These are phyloP conservation scores for Labrus mixtus DNA, from an alignment of 2,113 vertebrate species.

Conservation along the genomic window DNA sequence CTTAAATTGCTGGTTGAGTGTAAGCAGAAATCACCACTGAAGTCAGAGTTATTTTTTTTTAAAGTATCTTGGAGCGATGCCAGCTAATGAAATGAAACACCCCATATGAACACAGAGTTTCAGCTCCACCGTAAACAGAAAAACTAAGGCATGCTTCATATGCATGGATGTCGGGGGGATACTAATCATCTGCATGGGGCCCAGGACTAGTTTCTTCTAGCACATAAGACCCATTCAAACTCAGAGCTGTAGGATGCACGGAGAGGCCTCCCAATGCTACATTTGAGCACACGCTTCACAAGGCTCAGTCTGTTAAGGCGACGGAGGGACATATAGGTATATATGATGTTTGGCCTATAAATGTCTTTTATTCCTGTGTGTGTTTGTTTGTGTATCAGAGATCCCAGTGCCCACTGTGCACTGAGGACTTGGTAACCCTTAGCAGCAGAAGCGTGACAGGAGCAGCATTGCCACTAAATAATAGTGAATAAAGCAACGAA, in stretches of 20 bases:
- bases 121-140: slow-evolving; percentile 35
- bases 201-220: slow-evolving; percentile 79
- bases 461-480: slow-evolving; percentile 28
- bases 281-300: slow-evolving; percentile 44
- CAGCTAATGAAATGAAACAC: slow-evolving; percentile 15
- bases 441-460: slow-evolving; percentile 29
- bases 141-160: slow-evolving; percentile 61
- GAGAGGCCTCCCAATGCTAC: slow-evolving; percentile 62
- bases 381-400: not conserved
- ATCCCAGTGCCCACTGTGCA: not conserved
- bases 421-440: slow-evolving; percentile 9
- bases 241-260: slow-evolving; percentile 75
- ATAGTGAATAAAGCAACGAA: slow-evolving; percentile 22
- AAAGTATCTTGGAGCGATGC: not conserved
- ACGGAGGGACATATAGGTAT: slow-evolving; percentile 22
- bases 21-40: not conserved
- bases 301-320: slow-evolving; percentile 55
- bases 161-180: slow-evolving; percentile 43
- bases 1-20: not conserved
- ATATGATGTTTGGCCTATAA: not conserved
- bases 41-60: not conserved
- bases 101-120: not conserved
- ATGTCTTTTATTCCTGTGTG: slow-evolving; percentile 15
- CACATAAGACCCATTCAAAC: slow-evolving; percentile 96
- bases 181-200: slow-evolving; percentile 29